phyloP scores from a whole-genome alignment of 2,113 vertebrate genomes.

The Upupa epops region DNA sequence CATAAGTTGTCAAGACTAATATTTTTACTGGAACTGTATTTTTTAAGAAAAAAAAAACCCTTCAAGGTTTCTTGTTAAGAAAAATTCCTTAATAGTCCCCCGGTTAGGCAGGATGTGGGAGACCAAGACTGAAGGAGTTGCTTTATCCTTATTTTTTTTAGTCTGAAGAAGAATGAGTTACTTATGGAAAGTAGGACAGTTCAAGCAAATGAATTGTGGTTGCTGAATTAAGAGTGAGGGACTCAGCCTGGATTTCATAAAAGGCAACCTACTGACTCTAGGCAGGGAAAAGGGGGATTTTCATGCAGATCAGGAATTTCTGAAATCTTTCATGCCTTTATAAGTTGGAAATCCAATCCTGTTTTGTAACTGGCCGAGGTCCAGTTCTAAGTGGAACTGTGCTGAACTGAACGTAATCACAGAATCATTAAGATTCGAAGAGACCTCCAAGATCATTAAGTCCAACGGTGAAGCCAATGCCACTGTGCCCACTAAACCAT shows the following conservation, averaged over 20 bases:
- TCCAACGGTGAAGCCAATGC: too few relatives aligned
- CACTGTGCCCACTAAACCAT: too few relatives aligned
- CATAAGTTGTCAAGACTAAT: not conserved
- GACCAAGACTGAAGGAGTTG: not conserved
- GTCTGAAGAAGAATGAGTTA: not conserved
- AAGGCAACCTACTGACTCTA: not conserved
- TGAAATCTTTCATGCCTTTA: not conserved
- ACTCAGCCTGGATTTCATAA: not conserved
- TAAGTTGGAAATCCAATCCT: not conserved
- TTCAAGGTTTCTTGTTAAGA: not conserved
- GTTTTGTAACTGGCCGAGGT: not conserved
- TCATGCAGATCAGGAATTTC: not conserved
- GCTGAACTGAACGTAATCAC: not conserved
- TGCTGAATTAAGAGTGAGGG: not conserved
- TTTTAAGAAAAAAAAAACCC: not conserved
- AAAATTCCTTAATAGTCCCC: not conserved
- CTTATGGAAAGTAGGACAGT: not conserved
- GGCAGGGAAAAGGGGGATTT: not conserved
- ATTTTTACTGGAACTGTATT: not conserved
- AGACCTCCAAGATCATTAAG: too few relatives aligned
- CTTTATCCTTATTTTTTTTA: not conserved
- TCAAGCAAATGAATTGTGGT: not conserved
- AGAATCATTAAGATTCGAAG: too few relatives aligned
- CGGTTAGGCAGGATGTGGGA: not conserved
- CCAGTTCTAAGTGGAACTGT: not conserved